These are phyloP conservation scores for Micronycteris hirsuta DNA, from an alignment of 2,113 vertebrate genomes.

Conservation along the genomic window DNA sequence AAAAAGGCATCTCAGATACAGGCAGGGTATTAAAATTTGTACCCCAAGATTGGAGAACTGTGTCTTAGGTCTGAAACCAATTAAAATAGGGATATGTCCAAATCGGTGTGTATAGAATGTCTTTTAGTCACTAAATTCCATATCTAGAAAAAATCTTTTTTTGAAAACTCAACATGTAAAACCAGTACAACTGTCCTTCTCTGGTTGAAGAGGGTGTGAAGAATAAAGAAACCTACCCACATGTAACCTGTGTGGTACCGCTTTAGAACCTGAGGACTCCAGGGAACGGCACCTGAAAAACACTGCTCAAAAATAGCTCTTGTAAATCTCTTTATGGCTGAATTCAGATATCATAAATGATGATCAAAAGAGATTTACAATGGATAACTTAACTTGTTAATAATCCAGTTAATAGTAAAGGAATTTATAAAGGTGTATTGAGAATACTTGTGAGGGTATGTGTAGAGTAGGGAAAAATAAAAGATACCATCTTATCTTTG, in stretches of 20 bases:
- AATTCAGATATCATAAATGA: background rate
- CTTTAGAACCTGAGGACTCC: background rate
- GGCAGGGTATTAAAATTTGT: background rate
- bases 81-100: background rate
- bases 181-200: background rate
- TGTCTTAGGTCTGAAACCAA: background rate
- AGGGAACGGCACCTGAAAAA: background rate
- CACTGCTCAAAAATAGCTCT: background rate
- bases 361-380: background rate
- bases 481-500: background rate
- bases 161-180: constrained; percentile 12
- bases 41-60: background rate
- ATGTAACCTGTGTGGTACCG: no score
- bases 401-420: background rate
- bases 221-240: background rate
- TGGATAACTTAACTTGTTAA: background rate
- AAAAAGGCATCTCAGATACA: constrained; percentile 29
- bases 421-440: background rate
- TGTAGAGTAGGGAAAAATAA: background rate
- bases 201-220: background rate
- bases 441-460: background rate
- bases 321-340: background rate
- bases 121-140: constrained; percentile 15
- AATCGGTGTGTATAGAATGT: background rate
- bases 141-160: background rate